Percentiles rank a stretch among this genome's conserved stretches.
These are phyloP conservation scores for Chrysina gloriosa DNA, from an alignment of 2,888 invertebrate species.

Conservation along the genomic window DNA sequence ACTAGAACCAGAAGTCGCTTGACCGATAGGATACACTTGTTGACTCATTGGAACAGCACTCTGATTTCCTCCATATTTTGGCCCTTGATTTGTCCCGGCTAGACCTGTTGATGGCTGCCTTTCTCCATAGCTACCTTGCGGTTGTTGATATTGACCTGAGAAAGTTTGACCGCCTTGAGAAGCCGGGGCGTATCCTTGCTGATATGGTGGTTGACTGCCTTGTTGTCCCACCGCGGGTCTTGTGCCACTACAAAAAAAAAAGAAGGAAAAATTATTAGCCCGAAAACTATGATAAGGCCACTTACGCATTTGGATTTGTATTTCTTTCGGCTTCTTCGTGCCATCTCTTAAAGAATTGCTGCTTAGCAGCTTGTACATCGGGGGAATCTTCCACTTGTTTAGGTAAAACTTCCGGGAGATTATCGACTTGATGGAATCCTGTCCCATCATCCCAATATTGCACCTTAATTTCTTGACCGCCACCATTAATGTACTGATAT, in stretches of 20 bases:
- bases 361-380: conserved; percentile 76
- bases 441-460: conserved; percentile 80
- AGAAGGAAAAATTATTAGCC: not conserved
- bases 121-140: not conserved
- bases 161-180: conserved; percentile 38
- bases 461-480: conserved; percentile 72
- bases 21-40: not conserved
- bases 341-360: conserved; percentile 77
- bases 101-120: not conserved
- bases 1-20: not conserved
- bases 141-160: conserved; percentile 26
- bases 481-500: conserved; percentile 75
- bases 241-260: not conserved
- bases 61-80: too few relatives aligned
- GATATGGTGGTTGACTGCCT: conserved; percentile 34
- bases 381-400: conserved; percentile 76
- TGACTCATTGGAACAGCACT: too few relatives aligned
- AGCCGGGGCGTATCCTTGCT: conserved; percentile 37
- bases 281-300: conserved; percentile 10
- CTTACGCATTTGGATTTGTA: conserved; percentile 48
- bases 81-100: conserved; percentile 22
- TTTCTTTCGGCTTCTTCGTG: conserved; percentile 72
- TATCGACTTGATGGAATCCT: conserved; percentile 85
- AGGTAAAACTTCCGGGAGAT: conserved; percentile 73
- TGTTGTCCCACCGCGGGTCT: not conserved